Base-by-base conservation (phyloP, 2,797 vertebrate species). In the Euthynnus affinis region DNA sequence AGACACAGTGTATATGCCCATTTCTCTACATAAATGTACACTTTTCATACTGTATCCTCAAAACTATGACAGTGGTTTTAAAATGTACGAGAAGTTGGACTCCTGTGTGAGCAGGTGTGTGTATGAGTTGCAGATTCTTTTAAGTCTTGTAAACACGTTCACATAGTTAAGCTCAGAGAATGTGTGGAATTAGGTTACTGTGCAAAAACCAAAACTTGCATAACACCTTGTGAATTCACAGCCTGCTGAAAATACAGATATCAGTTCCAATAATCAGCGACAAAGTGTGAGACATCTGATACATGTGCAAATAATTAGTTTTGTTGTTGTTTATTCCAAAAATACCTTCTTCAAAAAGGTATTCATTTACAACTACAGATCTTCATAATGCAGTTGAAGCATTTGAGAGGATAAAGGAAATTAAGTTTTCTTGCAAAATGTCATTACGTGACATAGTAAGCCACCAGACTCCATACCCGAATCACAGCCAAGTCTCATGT, bases 401-500 rank as follows among this genome's bases (percentile, higher is more conserved):
- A 32, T 32, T 32, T 32, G 29, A 32, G 27, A 29, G 6, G 29
- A 32, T 32, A 32, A 1, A 65, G 44, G 34, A 70, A 69, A 29
- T 51, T 2, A 2, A 0, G 29, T 32, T 32, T 32, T 32, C 29
- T 32, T 32, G 29, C 10, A 56, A 34, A 76, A 67, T 62, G 78
- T 68, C 56, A 64, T 1, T 0, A 14, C 0, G n/a, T 51, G 60
- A 29, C 15, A n/a, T 0, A 7, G 2, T 14, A 3, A n/a, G 25
- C 23, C 76, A 57, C 56, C 51, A 27, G 57, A 81, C 51, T 69
- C 40, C 55, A 1, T 32, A 3, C 15, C 34, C 20, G 69, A 80
- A 23, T 57, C 71, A 8, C 17, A 53, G 80, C 66, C 78, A 76
- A 15, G 40, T 58, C 55, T 79, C 76, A 65, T 23, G 46, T 62